A percentile compares a stretch with the other conserved stretches of the same genome.
These are phyloP conservation scores for Aspidapion aeneum DNA, from an alignment of 2,888 invertebrate species.

Conservation along the genomic window DNA sequence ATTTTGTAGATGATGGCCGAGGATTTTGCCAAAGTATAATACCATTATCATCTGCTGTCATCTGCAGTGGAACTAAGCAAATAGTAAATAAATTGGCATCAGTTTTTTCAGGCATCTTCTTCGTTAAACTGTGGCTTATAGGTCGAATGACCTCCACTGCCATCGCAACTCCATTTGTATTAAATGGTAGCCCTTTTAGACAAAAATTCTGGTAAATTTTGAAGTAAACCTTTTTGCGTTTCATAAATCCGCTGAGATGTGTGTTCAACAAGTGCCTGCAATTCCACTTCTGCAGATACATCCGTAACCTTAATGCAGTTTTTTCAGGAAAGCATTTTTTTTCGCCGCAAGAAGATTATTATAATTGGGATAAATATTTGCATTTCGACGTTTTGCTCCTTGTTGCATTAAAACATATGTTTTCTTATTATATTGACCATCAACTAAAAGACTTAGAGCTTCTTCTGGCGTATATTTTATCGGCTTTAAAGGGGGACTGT, in stretches of 20 bases:
- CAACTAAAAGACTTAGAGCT: neutral
- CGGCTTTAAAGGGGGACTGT: neutral
- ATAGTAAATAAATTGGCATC: conserved; percentile 14
- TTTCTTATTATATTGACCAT: neutral
- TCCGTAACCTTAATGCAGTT: conserved; percentile 1
- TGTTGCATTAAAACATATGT: conserved; percentile 2
- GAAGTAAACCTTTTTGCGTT: neutral
- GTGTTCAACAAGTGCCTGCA: conserved; percentile 8
- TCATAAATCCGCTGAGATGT: neutral
- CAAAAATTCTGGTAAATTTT: neutral
- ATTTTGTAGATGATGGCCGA: conserved; percentile 4
- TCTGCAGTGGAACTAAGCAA: conserved; percentile 9
- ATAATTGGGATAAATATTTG: neutral
- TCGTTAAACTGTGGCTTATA: conserved; percentile 16
- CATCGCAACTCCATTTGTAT: conserved; percentile 25
- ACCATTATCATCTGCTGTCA: conserved; percentile 4
- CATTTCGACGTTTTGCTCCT: conserved; percentile 1
- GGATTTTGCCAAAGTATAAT: conserved; percentile 12
- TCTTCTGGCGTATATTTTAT: neutral
- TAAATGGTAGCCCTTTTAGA: neutral
- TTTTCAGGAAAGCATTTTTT: neutral
- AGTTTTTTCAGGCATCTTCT: conserved; percentile 12
- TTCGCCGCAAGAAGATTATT: neutral
- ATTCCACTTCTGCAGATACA: conserved; percentile 1
- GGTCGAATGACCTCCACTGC: conserved; percentile 22